Percentiles rank a stretch among this genome's conserved stretches.
These are phyloP conservation scores for Gadus chalcogrammus DNA, from an alignment of 2,113 vertebrate genomes.

Conservation along the genomic window DNA sequence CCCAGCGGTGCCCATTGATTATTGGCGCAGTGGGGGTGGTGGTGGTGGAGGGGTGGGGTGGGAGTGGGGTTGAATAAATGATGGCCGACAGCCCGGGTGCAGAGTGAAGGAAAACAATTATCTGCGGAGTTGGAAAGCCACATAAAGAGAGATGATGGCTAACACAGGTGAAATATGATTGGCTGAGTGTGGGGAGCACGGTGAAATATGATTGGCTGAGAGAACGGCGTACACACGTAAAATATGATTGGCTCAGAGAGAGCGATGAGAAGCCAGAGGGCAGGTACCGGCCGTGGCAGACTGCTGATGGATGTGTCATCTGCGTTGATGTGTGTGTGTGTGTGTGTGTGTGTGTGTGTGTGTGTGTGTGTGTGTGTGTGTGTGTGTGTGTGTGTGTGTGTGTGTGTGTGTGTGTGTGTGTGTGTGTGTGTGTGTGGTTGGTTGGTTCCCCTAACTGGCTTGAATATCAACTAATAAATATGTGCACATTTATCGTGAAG, in stretches of 20 bases:
- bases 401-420: slow-evolving; percentile 32
- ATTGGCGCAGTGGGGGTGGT: slow-evolving; percentile 47
- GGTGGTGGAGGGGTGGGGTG: slow-evolving; percentile 26
- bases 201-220: slow-evolving; percentile 52
- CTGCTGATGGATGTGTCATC: too few relatives aligned
- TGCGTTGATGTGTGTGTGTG: too few relatives aligned
- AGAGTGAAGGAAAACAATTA: slow-evolving; percentile 68
- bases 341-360: slow-evolving; percentile 32
- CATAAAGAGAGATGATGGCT: slow-evolving; percentile 60
- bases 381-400: too few relatives aligned
- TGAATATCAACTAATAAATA: slow-evolving; percentile 49
- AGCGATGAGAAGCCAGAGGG: slow-evolving; percentile 54
- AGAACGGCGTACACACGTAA: slow-evolving; percentile 35
- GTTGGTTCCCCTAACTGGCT: neutral
- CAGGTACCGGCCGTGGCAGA: slow-evolving; percentile 22
- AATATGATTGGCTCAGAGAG: slow-evolving; percentile 59
- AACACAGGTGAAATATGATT: slow-evolving; percentile 36
- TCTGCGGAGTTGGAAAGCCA: slow-evolving; percentile 61
- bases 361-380: too few relatives aligned
- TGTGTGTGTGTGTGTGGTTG: too few relatives aligned
- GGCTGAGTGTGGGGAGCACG: slow-evolving; percentile 58
- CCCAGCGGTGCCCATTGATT: slow-evolving; percentile 56
- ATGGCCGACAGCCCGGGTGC: slow-evolving; percentile 46
- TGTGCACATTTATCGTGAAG: slow-evolving; percentile 9
- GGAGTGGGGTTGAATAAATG: slow-evolving; percentile 55